Base-by-base conservation (phyloP, 2,888 invertebrate species). In the Neoscelio sp. region DNA sequence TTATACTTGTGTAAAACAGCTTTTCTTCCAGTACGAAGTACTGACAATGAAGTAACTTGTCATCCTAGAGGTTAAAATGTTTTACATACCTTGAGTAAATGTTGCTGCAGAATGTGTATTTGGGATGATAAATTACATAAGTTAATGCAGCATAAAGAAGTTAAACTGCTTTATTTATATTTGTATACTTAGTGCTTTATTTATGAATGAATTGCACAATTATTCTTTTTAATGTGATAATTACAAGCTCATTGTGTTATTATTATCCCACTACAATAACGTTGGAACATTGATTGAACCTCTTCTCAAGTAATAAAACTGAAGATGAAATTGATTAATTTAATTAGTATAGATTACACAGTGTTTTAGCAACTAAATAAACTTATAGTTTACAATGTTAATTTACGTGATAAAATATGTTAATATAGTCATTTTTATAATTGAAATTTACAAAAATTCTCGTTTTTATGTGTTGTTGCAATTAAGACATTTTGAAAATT, bases 21-120 rank as follows among this genome's bases (percentile, higher is more conserved):
- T 54, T 42, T 74, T 65, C 42, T 65, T 64, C 56, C 33, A 30
- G 17, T 28, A 10, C 48, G 18, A 48, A 38, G 35, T n/a, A 23
- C 58, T 65, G 74, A 74, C 74, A 74, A 74, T 64, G 64, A 74
- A 74, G 56, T 40, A 56, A 65, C 64, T 64, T 65, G 64, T 64
- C 48, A 73, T 73, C 73, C 48, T 33, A 35, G 48, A 64, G 56
- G 73, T 73, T 73, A 64, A 73, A 64, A 73, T 73, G 73, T 65
- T 73, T 73, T 73, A 73, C 73, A 73, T 65, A 73, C 64, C 64
- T 73, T 73, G 38, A 64, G 30, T 48, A 48, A 46, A 73, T 56
- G 64, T 50, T 65, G 56, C 30, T 48, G 12, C 38, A 56, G 30
- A 73, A 64, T 26, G 40, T 40, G 38, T 42, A 46, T 40, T 23